phyloP scores from a whole-genome alignment of 2,113 vertebrate genomes.

The Athene noctua region DNA sequence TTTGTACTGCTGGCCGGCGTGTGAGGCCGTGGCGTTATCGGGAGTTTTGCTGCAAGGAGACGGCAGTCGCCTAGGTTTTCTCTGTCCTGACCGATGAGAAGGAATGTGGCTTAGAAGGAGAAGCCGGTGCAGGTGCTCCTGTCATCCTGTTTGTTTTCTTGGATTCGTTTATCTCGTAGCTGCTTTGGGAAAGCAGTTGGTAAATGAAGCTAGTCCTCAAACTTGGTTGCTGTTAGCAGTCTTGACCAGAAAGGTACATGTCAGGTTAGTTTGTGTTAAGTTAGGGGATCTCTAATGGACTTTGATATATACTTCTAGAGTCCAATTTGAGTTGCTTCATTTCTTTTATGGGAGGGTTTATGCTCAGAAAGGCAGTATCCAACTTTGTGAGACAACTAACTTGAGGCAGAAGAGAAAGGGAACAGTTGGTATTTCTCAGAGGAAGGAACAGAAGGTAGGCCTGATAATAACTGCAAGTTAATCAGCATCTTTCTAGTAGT shows the following conservation, averaged over 20 bases:
- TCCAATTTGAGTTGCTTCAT: rapidly evolving
- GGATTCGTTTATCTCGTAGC: rapidly evolving
- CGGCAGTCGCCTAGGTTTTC: rapidly evolving
- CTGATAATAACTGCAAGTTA: not conserved
- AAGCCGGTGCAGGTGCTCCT: rapidly evolving
- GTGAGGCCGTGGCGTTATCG: rapidly evolving
- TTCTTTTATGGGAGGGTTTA: not conserved
- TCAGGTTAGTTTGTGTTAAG: not conserved
- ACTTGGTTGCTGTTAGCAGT: not conserved
- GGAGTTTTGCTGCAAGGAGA: rapidly evolving
- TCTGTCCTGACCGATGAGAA: rapidly evolving
- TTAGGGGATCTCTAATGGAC: not conserved
- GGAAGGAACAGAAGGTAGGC: not conserved
- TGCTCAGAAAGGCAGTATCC: not conserved
- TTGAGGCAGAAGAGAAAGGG: not conserved
- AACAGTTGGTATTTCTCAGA: too few species aligned
- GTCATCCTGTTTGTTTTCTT: not conserved
- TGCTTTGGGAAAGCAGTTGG: not conserved
- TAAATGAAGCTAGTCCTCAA: not conserved
- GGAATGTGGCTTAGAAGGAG: not conserved
- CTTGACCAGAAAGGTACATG: rapidly evolving
- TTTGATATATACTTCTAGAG: rapidly evolving
- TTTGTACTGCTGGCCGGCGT: not conserved
- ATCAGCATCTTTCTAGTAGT: not conserved
- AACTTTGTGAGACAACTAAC: not conserved